Evolutionary conservation across 2,888 invertebrate genomes (phyloP).

Genomic region (Ormyrus labotus): DNA sequence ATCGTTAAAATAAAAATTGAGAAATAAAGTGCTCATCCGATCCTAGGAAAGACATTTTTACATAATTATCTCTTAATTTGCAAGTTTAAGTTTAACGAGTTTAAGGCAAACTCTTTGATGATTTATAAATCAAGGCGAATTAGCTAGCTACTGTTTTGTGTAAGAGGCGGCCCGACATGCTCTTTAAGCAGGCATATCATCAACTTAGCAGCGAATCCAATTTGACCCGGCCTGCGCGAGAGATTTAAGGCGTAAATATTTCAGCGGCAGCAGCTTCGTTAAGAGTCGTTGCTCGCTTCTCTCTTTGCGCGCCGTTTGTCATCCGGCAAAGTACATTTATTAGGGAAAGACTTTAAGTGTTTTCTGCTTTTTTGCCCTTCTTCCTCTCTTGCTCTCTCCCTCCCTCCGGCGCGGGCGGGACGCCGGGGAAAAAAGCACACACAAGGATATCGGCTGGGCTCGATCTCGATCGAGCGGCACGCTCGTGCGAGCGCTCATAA

Average conservation of each 20-base stretch:
- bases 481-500: slow-evolving; percentile 65
- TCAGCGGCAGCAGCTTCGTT: background rate
- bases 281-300: slow-evolving; percentile 7
- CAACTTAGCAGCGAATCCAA: background rate
- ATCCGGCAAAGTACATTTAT: slow-evolving; percentile 43
- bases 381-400: background rate
- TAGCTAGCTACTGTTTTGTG: too few species aligned
- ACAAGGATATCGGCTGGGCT: slow-evolving; percentile 1
- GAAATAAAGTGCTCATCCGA: too few species aligned
- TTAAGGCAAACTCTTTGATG: too few species aligned
- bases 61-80: too few species aligned
- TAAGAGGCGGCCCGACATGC: too few species aligned
- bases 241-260: background rate
- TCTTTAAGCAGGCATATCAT: too few species aligned
- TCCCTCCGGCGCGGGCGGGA: background rate
- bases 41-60: too few species aligned
- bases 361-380: slow-evolving; percentile 25
- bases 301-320: slow-evolving; percentile 17
- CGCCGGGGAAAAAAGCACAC: background rate
- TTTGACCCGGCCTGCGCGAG: too few species aligned
- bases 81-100: too few species aligned
- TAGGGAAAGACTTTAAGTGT: slow-evolving; percentile 38
- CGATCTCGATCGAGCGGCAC: slow-evolving; percentile 43
- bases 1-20: too few species aligned
- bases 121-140: too few species aligned